Evolutionary conservation across 2,113 vertebrate species (phyloP).

Genomic region (Apaloderma vittatum): DNA sequence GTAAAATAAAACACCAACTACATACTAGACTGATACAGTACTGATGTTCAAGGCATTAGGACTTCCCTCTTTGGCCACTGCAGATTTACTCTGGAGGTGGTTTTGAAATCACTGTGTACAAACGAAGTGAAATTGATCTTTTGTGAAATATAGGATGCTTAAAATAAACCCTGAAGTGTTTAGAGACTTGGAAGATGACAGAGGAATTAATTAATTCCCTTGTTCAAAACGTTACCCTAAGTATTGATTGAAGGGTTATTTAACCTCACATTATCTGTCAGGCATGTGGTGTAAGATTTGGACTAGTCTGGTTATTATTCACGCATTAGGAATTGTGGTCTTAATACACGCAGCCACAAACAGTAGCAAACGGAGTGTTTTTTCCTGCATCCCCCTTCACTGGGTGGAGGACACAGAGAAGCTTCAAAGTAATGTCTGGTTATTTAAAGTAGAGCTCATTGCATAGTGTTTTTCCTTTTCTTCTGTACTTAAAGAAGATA

Average conservation of each 20-base stretch:
- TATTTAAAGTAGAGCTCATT: neutral
- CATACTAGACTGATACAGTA: neutral
- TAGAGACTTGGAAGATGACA: neutral
- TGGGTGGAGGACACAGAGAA: neutral
- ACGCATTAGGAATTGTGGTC: neutral
- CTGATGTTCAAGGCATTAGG: neutral
- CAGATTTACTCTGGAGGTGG: neutral
- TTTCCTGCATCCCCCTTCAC: rapidly evolving
- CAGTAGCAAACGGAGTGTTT: neutral
- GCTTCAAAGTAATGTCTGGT: neutral
- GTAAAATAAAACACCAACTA: neutral
- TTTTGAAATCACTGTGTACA: neutral
- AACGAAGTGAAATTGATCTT: neutral
- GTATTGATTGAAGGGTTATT: neutral
- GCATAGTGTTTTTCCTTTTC: neutral
- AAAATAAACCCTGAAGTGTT: neutral
- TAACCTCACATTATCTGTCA: neutral
- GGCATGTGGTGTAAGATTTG: neutral
- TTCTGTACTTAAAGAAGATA: neutral
- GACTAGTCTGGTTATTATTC: neutral
- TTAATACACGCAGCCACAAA: neutral
- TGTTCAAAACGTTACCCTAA: neutral
- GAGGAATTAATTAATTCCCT: neutral
- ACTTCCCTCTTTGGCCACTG: neutral
- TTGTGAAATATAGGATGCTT: neutral